A percentile compares a stretch with the other conserved stretches of the same genome.
phyloP scores from a whole-genome alignment of 1,140 invertebrate genomes.

The Meloidogyne floridensis region DNA sequence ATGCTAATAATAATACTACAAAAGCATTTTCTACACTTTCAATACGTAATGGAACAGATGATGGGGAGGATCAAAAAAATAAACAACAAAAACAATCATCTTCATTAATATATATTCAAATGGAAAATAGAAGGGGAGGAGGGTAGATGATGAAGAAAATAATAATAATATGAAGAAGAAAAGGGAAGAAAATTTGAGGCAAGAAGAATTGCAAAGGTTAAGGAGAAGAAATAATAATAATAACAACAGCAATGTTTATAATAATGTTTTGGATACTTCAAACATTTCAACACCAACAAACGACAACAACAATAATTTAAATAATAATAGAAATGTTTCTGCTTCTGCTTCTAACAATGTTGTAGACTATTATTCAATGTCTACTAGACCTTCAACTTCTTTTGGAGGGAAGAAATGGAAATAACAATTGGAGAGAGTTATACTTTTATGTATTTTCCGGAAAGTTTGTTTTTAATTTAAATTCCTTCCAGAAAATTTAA shows the following conservation, averaged over 20 bases:
- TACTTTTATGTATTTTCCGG: too few species aligned
- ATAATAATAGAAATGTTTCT: background rate
- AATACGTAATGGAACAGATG: background rate
- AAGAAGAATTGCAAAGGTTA: background rate
- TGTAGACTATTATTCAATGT: background rate
- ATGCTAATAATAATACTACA: background rate
- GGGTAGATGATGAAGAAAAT: background rate
- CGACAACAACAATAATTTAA: background rate
- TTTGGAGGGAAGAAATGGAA: background rate
- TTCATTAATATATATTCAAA: constrained; percentile 7
- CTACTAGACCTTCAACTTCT: background rate
- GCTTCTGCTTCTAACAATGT: background rate
- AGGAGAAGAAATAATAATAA: background rate
- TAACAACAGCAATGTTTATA: background rate
- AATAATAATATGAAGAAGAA: background rate
- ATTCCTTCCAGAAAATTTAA: background rate
- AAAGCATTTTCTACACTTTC: background rate
- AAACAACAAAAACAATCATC: background rate
- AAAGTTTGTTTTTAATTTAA: too few species aligned
- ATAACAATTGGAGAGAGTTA: background rate
- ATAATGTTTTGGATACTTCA: too few species aligned
- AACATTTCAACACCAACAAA: too few species aligned
- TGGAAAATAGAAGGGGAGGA: background rate
- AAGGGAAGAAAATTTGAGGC: background rate
- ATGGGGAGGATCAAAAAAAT: background rate